Evolutionary conservation across 2,113 vertebrate genomes (phyloP).

Genomic region (Azemiops feae): DNA sequence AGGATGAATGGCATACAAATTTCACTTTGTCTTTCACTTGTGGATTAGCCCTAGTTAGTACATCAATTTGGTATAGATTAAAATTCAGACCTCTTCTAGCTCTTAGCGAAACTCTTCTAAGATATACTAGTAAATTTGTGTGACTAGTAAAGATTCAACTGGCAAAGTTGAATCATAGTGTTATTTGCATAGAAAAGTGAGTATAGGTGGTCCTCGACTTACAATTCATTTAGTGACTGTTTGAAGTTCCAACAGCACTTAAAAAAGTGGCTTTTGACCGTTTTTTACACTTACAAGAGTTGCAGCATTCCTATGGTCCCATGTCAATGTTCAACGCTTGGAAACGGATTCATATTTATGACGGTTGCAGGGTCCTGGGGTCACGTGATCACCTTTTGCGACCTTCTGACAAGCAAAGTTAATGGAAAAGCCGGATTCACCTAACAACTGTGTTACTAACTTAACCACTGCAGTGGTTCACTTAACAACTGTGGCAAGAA

Average conservation of each 20-base stretch:
- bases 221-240: not conserved
- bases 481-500: not conserved
- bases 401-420: not conserved
- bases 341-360: not conserved
- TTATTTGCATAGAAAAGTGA: not conserved
- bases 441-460: not conserved
- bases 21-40: not conserved
- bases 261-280: not conserved
- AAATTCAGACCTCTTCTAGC: not conserved
- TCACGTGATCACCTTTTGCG: not conserved
- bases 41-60: not conserved
- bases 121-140: not conserved
- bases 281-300: not conserved
- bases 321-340: not conserved
- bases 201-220: not conserved
- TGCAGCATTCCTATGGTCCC: not conserved
- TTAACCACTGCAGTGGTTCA: not conserved
- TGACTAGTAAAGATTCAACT: not conserved
- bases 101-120: not conserved
- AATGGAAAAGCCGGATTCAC: not conserved
- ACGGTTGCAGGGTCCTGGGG: not conserved
- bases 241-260: not conserved
- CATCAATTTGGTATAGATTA: not conserved
- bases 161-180: not conserved
- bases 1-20: not conserved